These are phyloP conservation scores for Ernsta delagoae DNA, from an alignment of 2,888 invertebrate genomes.

Conservation along the genomic window DNA sequence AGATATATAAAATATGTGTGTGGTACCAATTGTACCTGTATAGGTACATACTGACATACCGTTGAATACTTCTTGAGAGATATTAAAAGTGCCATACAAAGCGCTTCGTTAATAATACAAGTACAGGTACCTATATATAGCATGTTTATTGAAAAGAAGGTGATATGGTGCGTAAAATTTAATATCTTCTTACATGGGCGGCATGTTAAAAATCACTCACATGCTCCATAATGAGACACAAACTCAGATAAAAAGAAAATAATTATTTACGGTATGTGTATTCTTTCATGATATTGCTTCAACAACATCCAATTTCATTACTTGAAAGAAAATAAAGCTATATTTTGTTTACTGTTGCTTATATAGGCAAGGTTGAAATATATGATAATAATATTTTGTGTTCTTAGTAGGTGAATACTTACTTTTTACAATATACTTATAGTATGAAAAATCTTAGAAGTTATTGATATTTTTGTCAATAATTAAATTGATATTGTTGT, in stretches of 20 bases:
- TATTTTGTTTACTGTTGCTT: not conserved
- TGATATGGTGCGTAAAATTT: conserved; percentile 24
- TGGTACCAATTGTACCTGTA: too few species aligned
- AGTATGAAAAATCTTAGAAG: too few species aligned
- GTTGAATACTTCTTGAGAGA: conserved; percentile 1
- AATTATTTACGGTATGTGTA: not conserved
- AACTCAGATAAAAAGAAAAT: not conserved
- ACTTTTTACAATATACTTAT: too few species aligned
- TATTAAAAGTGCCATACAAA: conserved; percentile 11
- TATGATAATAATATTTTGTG: too few species aligned
- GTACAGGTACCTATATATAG: not conserved
- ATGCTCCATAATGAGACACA: not conserved
- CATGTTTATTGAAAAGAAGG: conserved; percentile 16
- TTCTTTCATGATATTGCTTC: not conserved
- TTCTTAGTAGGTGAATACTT: too few species aligned
- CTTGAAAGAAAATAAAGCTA: not conserved
- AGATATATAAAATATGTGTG: too few species aligned
- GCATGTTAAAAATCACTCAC: conserved; percentile 16
- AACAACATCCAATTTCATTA: conserved; percentile 1
- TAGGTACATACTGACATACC: not conserved
- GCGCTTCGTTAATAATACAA: conserved; percentile 15
- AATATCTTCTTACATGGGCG: conserved; percentile 16
- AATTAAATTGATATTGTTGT: too few species aligned
- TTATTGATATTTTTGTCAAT: too few species aligned
- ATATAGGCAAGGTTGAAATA: too few species aligned